A percentile compares a stretch with the other conserved stretches of the same genome.
Conservation (phyloP, 2,797 vertebrate genomes). For the Danio kyathit region DNA sequence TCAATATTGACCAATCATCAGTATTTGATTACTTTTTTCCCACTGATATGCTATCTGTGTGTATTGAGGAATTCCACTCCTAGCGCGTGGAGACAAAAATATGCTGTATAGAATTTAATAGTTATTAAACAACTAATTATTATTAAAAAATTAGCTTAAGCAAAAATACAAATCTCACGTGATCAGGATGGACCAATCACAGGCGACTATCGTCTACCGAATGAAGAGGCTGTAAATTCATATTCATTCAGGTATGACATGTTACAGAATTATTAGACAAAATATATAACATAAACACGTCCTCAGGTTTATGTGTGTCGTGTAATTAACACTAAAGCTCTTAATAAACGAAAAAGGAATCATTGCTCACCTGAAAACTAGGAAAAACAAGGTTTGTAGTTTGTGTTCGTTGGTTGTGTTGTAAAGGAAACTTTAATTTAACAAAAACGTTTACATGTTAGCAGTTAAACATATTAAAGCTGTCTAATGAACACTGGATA, state of each 20-base stretch:
- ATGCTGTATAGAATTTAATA: too few species aligned
- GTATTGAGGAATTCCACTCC: too few species aligned
- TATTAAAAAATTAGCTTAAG: too few species aligned
- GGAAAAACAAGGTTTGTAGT: not conserved
- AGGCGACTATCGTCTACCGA: not conserved
- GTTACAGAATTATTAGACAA: too few species aligned
- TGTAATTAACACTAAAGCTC: not conserved
- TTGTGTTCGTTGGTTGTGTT: not conserved
- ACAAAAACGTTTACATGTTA: not conserved
- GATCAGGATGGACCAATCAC: not conserved
- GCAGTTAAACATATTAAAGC: not conserved
- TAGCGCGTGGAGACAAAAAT: too few species aligned
- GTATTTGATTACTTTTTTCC: too few species aligned
- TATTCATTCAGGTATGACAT: not conserved
- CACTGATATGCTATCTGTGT: too few species aligned
- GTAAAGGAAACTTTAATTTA: not conserved
- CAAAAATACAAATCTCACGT: not conserved
- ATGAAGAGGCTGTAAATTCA: not conserved
- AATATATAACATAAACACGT: too few species aligned
- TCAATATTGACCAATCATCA: slow-evolving; percentile 2
- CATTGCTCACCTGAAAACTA: not conserved
- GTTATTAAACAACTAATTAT: too few species aligned
- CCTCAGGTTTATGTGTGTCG: not conserved
- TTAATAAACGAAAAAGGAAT: not conserved
- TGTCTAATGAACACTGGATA: too few species aligned